Percentiles rank a stretch among this genome's conserved stretches.
These are phyloP conservation scores for Pentalonia nigronervosa DNA, from an alignment of 1,140 invertebrate genomes.

Conservation along the genomic window DNA sequence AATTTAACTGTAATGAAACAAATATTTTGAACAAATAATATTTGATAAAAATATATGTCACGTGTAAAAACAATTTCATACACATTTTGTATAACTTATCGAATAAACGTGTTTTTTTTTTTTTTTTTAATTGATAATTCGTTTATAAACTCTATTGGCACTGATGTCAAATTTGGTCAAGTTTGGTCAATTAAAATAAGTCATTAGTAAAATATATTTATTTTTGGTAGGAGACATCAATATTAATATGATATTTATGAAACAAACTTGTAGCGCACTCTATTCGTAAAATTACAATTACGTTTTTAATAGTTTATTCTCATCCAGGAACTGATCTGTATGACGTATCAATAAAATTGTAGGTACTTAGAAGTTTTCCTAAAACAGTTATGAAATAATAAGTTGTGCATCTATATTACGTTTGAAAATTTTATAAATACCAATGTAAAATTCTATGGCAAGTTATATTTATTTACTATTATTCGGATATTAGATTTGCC, in stretches of 20 bases:
- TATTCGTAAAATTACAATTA: neutral
- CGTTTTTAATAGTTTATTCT: neutral
- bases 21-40: neutral
- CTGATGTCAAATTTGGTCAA: too few species aligned
- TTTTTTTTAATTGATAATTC: neutral
- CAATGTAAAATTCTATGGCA: neutral
- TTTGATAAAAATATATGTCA: neutral
- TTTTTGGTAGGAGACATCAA: neutral
- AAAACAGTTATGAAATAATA: neutral
- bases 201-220: neutral
- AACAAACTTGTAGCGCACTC: slow-evolving; percentile 27
- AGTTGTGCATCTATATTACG: neutral
- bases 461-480: neutral
- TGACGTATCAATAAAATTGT: neutral
- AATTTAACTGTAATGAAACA: neutral
- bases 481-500: neutral
- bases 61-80: neutral
- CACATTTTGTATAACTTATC: neutral
- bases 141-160: neutral
- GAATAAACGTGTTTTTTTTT: neutral
- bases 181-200: neutral
- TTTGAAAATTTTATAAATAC: neutral
- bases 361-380: too few species aligned
- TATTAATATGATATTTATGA: neutral
- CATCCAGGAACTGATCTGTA: neutral